phyloP scores from a whole-genome alignment of 2,113 vertebrate genomes.

The Syngnathus floridae region DNA sequence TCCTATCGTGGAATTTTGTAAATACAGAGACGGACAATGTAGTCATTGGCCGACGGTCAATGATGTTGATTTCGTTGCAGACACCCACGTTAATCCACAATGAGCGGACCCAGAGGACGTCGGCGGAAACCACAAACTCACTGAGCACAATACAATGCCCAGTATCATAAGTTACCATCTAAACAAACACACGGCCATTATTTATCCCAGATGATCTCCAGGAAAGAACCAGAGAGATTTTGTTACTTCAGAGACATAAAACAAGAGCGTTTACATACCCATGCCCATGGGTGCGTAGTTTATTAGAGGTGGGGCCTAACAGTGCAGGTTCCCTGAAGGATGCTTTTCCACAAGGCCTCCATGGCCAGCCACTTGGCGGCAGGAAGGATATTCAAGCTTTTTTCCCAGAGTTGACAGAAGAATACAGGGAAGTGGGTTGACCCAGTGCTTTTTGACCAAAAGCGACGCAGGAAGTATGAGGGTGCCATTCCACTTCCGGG shows the following conservation, averaged over 20 bases:
- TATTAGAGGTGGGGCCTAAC: slow-evolving; percentile 22
- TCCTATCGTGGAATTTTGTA: slow-evolving; percentile 44
- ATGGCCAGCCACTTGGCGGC: slow-evolving; percentile 42
- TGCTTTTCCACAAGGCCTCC: slow-evolving; percentile 43
- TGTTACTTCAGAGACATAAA: slow-evolving; percentile 25
- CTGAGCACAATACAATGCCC: slow-evolving; percentile 31
- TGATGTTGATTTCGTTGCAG: slow-evolving; percentile 43
- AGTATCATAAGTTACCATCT: slow-evolving; percentile 18
- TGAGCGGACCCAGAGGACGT: slow-evolving; percentile 8
- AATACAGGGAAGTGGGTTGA: slow-evolving; percentile 68
- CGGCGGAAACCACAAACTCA: slow-evolving; percentile 23
- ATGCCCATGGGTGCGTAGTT: slow-evolving; percentile 55
- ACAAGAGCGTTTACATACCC: slow-evolving; percentile 35
- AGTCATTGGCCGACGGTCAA: slow-evolving; percentile 23
- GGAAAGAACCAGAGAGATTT: slow-evolving; percentile 36
- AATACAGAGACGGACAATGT: slow-evolving; percentile 50
- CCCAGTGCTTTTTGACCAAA: slow-evolving; percentile 58
- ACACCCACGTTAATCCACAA: slow-evolving; percentile 20
- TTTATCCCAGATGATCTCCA: slow-evolving; percentile 47
- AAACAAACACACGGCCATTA: slow-evolving; percentile 50
- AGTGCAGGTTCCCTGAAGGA: slow-evolving; percentile 35
- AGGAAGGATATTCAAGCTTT: slow-evolving; percentile 68
- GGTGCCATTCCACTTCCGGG: slow-evolving; percentile 41
- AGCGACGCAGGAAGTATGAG: slow-evolving; percentile 57
- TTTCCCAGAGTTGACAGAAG: slow-evolving; percentile 71